Base-by-base conservation (phyloP, 2,888 invertebrate genomes). In the Drosophila prolongata region DNA sequence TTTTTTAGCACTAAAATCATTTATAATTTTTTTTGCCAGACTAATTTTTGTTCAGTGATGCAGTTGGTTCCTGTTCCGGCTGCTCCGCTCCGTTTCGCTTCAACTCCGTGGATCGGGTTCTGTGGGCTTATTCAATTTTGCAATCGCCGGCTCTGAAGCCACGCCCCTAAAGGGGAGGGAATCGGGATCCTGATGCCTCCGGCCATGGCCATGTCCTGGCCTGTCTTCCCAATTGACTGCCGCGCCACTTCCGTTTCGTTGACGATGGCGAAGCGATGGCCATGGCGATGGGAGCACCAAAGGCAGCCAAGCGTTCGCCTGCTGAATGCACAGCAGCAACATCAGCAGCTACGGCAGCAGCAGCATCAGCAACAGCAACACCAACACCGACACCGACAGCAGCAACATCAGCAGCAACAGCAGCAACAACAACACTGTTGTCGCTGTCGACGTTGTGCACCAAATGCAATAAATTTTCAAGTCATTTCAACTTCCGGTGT, bases 401-500 rank as follows among this genome's bases (percentile, higher is more conserved):
- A 80, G 64, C 71, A 66, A 8, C 44, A 56, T 8, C 58, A 71
- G 10, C 69, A 55, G 19, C 52, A 74, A 5, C 66, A 57, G 9
- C 64, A 54, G 34, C 64, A 56, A 37, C 66, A 68, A 58, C 65
- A 61, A 61, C 47, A 67, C 57, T 65, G 74, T 54, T 67, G 74
- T 40, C 50, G 43, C 38, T 34, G 44, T 55, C 50, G 55, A 10
- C 69, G 68, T 34, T 43, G 54, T 54, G 54, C 77, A 75, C 77
- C 79, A 79, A 85, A 87, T 84, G 89, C 89, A 88, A 88, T 88
- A 88, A 88, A 88, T 89, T 89, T 89, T 85, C 77, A 78, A 80
- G 89, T 80, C 87, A 87, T 87, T 87, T 89, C 85, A 78, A 78
- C 87, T 89, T 88, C 87, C 89, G 86, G 87, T 85, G 87, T 83